Evolutionary conservation across 2,113 vertebrate genomes (phyloP), one percentile per base, ranked within the genome.

Genomic region (Tachysurus vachellii): DNA sequence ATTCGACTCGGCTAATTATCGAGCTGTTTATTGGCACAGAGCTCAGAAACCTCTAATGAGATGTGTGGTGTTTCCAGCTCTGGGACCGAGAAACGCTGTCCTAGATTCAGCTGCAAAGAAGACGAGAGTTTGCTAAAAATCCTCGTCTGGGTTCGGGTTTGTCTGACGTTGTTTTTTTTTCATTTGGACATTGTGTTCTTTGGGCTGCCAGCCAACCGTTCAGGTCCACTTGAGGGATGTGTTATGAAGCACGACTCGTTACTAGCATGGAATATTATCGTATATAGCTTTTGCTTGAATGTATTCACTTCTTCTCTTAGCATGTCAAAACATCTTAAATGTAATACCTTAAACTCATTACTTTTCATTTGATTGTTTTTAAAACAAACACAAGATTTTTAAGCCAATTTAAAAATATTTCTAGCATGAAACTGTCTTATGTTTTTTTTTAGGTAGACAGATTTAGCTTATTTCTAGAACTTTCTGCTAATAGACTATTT

Each of bases 21-120:
- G 44, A 75, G 71, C 71, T 75, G 71, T 75, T 75, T 75, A 75
- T 47, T 75, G 71, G 71, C 71, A 75, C 71, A 11, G 9, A 47
- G 9, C 42, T 4, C 36, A 26, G 71, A 75, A 73, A 75, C 8
- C 42, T 47, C 36, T 75, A 75, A 75, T 75, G 10, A 75, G 71
- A 47, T 11, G 71, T 26, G 42, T 21, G 42, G 42, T 10, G 71
- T 75, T 75, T 75, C 71, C 36, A 75, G 71, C 71, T 11, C 71
- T 47, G 71, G 71, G 71, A 75, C 71, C 47, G 42, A 75, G 21
- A 75, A 75, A 47, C 9, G 21, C 42, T 47, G 71, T 42, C 71
- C 71, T 75, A 75, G 71, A 75, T 75, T 75, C 71, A 21, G 42
- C 71, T 13, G 70, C 36, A 73, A 19, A 16, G 19, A 70, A 70